These are phyloP conservation scores for Petrocephalus zakoni DNA, from an alignment of 2,113 vertebrate species.

Conservation along the genomic window DNA sequence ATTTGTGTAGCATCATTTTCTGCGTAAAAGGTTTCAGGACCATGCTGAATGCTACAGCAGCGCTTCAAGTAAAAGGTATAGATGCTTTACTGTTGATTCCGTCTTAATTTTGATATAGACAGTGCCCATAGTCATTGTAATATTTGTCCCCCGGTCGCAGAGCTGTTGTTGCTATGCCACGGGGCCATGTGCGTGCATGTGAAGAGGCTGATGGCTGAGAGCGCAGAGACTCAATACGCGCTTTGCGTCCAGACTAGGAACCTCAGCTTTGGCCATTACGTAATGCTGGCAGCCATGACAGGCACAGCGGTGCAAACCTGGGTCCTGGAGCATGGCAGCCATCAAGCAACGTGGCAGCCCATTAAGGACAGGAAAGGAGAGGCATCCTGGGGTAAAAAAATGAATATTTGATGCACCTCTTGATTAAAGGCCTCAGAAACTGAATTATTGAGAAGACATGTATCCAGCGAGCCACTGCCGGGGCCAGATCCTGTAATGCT, in stretches of 20 bases:
- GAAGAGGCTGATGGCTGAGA: constrained; percentile 1
- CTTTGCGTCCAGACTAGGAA: neutral
- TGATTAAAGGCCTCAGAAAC: constrained; percentile 59
- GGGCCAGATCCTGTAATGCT: constrained; percentile 38
- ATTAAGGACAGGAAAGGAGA: constrained; percentile 34
- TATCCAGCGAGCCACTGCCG: constrained; percentile 47
- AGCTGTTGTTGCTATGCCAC: neutral
- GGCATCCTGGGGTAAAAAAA: constrained; percentile 36
- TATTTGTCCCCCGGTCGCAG: neutral
- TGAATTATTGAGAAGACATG: constrained; percentile 61
- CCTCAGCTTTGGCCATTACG: constrained; percentile 26
- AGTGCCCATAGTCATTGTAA: neutral
- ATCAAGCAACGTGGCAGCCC: constrained; percentile 30
- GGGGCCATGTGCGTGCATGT: neutral
- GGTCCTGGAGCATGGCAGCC: constrained; percentile 11
- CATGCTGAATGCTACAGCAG: neutral
- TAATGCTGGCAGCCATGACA: constrained; percentile 19
- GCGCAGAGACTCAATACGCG: neutral
- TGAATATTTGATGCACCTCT: constrained; percentile 59
- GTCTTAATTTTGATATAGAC: neutral
- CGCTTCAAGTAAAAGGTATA: neutral
- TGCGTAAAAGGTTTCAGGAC: neutral
- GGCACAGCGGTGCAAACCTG: constrained; percentile 1
- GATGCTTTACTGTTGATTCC: neutral
- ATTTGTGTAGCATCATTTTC: neutral